A percentile compares a stretch with the other conserved stretches of the same genome.
These are phyloP conservation scores for Ictalurus furcatus DNA, from an alignment of 2,113 vertebrate species.

Conservation along the genomic window DNA sequence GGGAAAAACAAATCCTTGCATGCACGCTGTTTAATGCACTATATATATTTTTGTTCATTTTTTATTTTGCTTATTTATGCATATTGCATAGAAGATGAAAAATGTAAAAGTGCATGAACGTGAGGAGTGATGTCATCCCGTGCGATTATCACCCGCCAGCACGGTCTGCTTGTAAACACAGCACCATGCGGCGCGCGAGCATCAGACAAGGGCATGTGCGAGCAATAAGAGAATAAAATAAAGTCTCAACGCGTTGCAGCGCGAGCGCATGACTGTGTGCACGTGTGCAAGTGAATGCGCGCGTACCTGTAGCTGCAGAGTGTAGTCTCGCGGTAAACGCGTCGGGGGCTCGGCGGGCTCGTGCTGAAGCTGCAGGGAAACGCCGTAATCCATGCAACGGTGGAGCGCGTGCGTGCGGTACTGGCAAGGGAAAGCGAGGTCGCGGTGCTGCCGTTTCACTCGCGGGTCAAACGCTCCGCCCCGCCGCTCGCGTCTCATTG, in stretches of 20 bases:
- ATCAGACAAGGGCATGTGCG: background rate
- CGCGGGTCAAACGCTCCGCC: conserved; percentile 59
- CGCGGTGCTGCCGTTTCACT: conserved; percentile 57
- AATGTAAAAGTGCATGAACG: background rate
- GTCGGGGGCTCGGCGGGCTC: conserved; percentile 71
- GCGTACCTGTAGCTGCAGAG: conserved; percentile 77
- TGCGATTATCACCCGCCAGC: background rate
- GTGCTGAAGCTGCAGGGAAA: conserved; percentile 76
- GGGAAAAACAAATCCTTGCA: background rate
- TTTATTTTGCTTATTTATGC: background rate
- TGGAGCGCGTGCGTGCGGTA: conserved; percentile 50
- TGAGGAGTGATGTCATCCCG: background rate
- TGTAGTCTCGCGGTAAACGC: conserved; percentile 69
- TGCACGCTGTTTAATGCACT: background rate
- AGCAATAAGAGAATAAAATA: background rate
- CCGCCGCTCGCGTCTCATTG: conserved; percentile 71
- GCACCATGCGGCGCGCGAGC: conserved; percentile 1
- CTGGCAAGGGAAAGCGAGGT: conserved; percentile 50
- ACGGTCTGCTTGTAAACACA: conserved; percentile 18
- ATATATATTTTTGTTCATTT: background rate
- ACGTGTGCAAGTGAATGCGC: background rate
- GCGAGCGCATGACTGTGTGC: background rate
- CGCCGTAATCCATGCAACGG: conserved; percentile 75
- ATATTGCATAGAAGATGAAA: background rate
- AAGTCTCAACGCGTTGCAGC: background rate